Evolutionary conservation across 2,113 vertebrate genomes (phyloP).

Genomic region (Solea solea): DNA sequence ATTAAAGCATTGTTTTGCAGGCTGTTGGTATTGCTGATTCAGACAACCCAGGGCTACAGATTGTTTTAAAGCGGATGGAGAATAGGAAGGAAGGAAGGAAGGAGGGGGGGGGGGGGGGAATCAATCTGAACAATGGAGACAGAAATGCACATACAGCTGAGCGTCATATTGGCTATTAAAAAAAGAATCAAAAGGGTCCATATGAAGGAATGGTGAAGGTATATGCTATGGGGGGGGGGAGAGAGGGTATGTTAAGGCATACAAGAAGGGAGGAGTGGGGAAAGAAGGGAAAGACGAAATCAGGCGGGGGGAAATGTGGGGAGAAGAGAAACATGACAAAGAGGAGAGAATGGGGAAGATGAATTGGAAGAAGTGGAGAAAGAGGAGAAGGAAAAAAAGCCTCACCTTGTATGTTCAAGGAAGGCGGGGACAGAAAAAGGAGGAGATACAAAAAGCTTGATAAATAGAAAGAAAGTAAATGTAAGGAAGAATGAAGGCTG

Average conservation of each 20-base stretch:
- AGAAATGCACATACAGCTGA: neutral
- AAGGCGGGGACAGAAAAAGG: neutral
- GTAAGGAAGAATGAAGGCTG: constrained; percentile 10
- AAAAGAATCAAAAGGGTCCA: neutral
- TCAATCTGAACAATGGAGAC: neutral
- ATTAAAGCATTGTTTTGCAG: constrained; percentile 30
- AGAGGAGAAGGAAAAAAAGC: neutral
- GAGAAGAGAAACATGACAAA: neutral
- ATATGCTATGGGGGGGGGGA: too few relatives aligned
- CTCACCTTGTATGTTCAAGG: neutral
- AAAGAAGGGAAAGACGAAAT: too few relatives aligned
- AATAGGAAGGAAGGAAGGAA: neutral
- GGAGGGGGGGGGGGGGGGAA: too few relatives aligned
- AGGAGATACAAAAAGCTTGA: neutral
- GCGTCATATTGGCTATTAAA: neutral
- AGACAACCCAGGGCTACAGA: constrained; percentile 3
- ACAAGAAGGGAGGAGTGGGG: too few relatives aligned
- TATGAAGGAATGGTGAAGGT: constrained; percentile 11
- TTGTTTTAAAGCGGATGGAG: constrained; percentile 14
- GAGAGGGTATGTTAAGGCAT: too few relatives aligned
- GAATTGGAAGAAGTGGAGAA: neutral
- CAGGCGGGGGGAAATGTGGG: neutral
- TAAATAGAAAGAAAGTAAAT: neutral
- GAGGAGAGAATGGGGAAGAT: neutral
- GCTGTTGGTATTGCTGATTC: constrained; percentile 17